Conservation (phyloP, 37 sponge, comb jelly and placozoan species). For the Petrosia ficiformis region DNA sequence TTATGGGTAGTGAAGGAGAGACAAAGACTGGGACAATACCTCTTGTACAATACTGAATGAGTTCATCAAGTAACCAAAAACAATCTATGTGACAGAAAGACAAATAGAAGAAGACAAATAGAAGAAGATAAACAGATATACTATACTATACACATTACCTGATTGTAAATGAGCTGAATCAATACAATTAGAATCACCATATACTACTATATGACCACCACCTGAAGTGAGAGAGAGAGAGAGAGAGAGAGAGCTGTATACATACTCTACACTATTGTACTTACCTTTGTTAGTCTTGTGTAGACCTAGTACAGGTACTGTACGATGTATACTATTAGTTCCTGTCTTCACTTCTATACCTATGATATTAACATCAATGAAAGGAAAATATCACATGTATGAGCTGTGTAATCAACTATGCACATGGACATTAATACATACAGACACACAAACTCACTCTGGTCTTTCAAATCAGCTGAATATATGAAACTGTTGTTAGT, state of each 20-base stretch:
- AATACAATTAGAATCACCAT: slow-evolving; percentile 97
- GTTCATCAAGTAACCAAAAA: slow-evolving; percentile 69
- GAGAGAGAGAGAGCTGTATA: not conserved
- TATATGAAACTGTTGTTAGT: slow-evolving; percentile 40
- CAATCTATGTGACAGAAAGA: slow-evolving; percentile 50
- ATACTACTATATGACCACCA: slow-evolving; percentile 80
- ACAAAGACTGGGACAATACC: slow-evolving; percentile 11
- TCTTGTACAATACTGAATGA: slow-evolving; percentile 54
- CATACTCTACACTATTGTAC: not conserved
- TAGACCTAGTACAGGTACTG: slow-evolving; percentile 83
- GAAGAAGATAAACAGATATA: not conserved
- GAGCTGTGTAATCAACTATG: not conserved
- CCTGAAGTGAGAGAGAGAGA: not conserved
- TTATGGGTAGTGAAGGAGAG: not conserved
- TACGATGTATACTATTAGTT: slow-evolving; percentile 10
- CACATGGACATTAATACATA: no score
- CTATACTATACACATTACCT: slow-evolving; percentile 18
- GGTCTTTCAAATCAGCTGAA: slow-evolving; percentile 76
- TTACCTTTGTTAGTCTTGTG: slow-evolving; percentile 56
- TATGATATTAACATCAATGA: slow-evolving; percentile 13
- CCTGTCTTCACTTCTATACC: slow-evolving; percentile 68
- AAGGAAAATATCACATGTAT: not conserved
- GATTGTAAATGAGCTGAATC: slow-evolving; percentile 88
- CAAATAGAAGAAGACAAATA: not conserved
- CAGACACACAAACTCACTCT: slow-evolving; percentile 69